phyloP scores from a whole-genome alignment of 2,888 invertebrate species.

The Pharmacophagus antenor region DNA sequence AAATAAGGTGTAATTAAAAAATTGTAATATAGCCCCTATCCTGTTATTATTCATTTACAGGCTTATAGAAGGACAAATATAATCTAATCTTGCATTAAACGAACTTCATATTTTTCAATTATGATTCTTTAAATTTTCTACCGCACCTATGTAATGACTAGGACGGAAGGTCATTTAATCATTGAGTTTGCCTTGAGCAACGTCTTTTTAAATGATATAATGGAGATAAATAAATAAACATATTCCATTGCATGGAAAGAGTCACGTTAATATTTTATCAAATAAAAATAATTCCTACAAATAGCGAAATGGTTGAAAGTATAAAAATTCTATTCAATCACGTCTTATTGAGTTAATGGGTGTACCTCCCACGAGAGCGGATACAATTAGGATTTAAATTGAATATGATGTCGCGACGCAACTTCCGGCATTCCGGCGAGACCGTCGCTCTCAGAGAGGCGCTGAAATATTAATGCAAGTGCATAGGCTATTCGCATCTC shows the following conservation, averaged over 20 bases:
- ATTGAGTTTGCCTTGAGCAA: no score
- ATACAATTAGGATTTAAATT: conserved; percentile 62
- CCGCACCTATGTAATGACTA: no score
- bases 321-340: conserved; percentile 35
- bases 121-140: no score
- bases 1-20: no score
- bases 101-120: no score
- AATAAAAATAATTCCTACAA: background rate
- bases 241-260: background rate
- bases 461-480: conserved; percentile 22
- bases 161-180: no score
- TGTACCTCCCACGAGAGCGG: conserved; percentile 43
- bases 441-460: conserved; percentile 30
- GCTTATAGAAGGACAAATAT: no score
- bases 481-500: conserved; percentile 11
- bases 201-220: no score
- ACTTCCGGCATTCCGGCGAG: conserved; percentile 34
- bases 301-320: background rate
- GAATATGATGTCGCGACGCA: conserved; percentile 56
- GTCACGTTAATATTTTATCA: background rate
- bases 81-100: no score
- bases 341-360: conserved; percentile 39
- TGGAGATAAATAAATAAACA: no score
- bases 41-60: no score
- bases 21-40: no score